A percentile compares a stretch with the other conserved stretches of the same genome.
Conservation (phyloP, 2,113 vertebrate species). For the Prunella himalayana region DNA sequence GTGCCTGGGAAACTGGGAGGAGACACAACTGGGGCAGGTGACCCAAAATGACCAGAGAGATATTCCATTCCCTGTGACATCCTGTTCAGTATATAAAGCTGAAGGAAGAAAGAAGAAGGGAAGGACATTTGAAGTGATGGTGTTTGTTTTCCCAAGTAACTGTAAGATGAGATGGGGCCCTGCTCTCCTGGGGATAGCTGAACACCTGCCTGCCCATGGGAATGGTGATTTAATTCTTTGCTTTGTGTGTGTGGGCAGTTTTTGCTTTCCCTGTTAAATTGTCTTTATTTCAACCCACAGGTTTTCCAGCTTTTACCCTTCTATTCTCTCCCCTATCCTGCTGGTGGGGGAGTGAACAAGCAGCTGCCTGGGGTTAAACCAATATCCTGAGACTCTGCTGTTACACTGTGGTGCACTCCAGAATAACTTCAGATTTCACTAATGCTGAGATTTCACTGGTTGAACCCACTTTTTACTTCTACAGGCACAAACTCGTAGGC, state of each 20-base stretch:
- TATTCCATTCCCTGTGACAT: not conserved
- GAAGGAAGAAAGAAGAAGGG: not conserved
- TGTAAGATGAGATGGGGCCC: fast-evolving
- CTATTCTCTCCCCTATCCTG: fast-evolving
- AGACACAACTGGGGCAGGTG: fast-evolving
- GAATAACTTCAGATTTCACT: not conserved
- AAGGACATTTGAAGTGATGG: not conserved
- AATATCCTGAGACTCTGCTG: not conserved
- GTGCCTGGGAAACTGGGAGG: not conserved
- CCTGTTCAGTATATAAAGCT: not conserved
- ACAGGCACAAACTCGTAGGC: not conserved
- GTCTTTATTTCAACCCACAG: not conserved
- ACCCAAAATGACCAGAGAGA: not conserved
- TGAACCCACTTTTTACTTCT: not conserved
- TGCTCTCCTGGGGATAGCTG: not conserved
- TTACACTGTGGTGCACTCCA: not conserved
- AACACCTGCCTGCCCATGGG: not conserved
- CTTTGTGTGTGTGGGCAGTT: not conserved
- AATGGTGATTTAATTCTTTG: not conserved
- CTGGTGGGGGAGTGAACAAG: fast-evolving
- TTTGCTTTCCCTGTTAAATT: not conserved
- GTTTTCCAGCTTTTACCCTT: not conserved
- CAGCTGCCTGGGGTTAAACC: not conserved
- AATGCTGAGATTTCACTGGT: not conserved
- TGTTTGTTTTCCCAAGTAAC: not conserved